Percentiles rank a stretch among this genome's conserved stretches.
phyloP scores from a whole-genome alignment of 2,113 vertebrate genomes.

The Sterrhoptilus dennistouni region DNA sequence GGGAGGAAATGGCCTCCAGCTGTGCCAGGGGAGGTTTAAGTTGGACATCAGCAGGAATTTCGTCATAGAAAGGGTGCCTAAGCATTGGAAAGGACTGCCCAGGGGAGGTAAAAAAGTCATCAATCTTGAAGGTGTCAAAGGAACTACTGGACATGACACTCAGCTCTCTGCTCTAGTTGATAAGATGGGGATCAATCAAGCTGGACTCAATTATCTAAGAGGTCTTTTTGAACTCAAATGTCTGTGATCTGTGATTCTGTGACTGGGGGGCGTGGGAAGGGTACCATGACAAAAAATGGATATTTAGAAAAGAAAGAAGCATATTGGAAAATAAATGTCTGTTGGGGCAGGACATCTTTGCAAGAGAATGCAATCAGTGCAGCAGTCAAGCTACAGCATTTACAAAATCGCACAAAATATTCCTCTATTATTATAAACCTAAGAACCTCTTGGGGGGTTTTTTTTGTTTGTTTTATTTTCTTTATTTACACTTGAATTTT shows the following conservation, averaged over 20 bases:
- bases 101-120: background rate
- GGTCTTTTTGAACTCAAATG: background rate
- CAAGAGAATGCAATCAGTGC: background rate
- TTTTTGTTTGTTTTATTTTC: fast-evolving
- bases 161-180: background rate
- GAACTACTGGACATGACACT: background rate
- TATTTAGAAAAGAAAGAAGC: background rate
- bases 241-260: background rate
- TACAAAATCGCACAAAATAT: background rate
- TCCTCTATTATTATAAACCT: background rate
- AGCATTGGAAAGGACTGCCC: background rate
- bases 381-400: background rate
- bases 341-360: background rate
- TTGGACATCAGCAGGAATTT: background rate
- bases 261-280: too few relatives aligned
- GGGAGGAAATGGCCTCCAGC: fast-evolving
- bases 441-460: background rate
- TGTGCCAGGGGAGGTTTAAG: background rate
- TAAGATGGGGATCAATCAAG: background rate
- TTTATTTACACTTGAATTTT: too few relatives aligned
- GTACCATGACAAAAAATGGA: background rate
- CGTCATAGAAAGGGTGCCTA: too few relatives aligned
- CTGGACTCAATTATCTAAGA: background rate
- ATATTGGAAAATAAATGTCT: background rate
- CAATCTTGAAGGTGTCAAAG: background rate